Conservation (phyloP, 2,888 invertebrate species). For the Adelognathus sp. region DNA sequence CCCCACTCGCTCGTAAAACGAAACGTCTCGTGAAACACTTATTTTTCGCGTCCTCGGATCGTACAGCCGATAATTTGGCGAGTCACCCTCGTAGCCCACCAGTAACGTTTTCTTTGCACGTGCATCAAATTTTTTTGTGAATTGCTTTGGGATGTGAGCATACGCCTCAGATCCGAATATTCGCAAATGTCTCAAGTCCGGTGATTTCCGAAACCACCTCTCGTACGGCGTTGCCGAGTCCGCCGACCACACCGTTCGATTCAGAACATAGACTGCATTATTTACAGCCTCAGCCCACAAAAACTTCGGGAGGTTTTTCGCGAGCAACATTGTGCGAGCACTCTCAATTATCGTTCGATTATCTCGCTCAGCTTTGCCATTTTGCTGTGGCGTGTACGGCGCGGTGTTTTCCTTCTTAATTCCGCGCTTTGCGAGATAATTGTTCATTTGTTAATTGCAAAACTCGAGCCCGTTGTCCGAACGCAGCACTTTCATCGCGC, state of each 20-base stretch:
- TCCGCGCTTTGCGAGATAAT: slow-evolving; percentile 59
- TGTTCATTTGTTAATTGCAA: slow-evolving; percentile 41
- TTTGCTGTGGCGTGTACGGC: slow-evolving; percentile 68
- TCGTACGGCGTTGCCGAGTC: slow-evolving; percentile 55
- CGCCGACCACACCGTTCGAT: neutral
- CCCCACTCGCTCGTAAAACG: too few relatives aligned
- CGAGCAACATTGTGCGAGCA: slow-evolving; percentile 65
- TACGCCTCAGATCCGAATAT: too few relatives aligned
- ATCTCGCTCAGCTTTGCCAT: slow-evolving; percentile 67
- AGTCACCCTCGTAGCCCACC: slow-evolving; percentile 35
- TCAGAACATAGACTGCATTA: slow-evolving; percentile 54
- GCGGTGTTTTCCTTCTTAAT: slow-evolving; percentile 64
- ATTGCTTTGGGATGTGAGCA: slow-evolving; percentile 51
- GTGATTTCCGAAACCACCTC: slow-evolving; percentile 58
- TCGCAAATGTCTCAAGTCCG: slow-evolving; percentile 49
- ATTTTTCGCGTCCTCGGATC: too few relatives aligned
- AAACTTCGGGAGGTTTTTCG: slow-evolving; percentile 36
- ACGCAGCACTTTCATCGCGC: slow-evolving; percentile 29
- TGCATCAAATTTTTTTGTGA: slow-evolving; percentile 57
- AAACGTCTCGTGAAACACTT: too few relatives aligned
- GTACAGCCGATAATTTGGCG: slow-evolving; percentile 35
- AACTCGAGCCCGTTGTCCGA: slow-evolving; percentile 58
- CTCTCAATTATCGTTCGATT: slow-evolving; percentile 68
- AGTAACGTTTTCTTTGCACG: slow-evolving; percentile 60
- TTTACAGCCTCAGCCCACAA: slow-evolving; percentile 68